Conservation (phyloP, 2,888 invertebrate genomes). For the Pseudoips prasinana region DNA sequence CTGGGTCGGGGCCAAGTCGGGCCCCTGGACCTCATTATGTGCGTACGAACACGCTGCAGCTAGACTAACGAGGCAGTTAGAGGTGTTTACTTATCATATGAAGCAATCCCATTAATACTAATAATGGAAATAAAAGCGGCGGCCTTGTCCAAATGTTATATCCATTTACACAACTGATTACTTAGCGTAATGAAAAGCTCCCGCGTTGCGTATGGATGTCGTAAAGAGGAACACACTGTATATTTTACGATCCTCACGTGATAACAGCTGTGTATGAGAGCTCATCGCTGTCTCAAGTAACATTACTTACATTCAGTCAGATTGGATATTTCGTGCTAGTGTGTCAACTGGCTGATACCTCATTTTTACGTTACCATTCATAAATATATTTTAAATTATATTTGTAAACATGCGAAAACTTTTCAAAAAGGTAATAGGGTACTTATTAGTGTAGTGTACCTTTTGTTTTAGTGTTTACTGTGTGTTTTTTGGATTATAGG, state of each 20-base stretch:
- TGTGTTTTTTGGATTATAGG: slow-evolving; percentile 80
- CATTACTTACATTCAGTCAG: slow-evolving; percentile 55
- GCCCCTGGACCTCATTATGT: too few relatives aligned
- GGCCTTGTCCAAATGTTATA: too few relatives aligned
- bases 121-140: too few relatives aligned
- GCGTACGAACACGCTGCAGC: too few relatives aligned
- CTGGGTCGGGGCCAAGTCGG: too few relatives aligned
- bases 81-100: too few relatives aligned
- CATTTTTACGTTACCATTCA: slow-evolving; percentile 18
- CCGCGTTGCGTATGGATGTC: slow-evolving; percentile 9
- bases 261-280: slow-evolving; percentile 59
- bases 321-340: slow-evolving; percentile 46
- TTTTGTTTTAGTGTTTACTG: slow-evolving; percentile 11
- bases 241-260: slow-evolving; percentile 63
- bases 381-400: slow-evolving; percentile 4
- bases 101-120: too few relatives aligned
- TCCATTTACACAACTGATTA: slow-evolving; percentile 16
- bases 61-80: too few relatives aligned
- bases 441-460: slow-evolving; percentile 4
- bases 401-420: slow-evolving; percentile 34
- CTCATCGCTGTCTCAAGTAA: slow-evolving; percentile 52
- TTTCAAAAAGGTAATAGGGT: slow-evolving; percentile 32
- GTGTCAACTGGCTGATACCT: slow-evolving; percentile 29
- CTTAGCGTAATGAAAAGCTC: slow-evolving; percentile 23
- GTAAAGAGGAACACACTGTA: slow-evolving; percentile 59